These are phyloP conservation scores for Arremon aurantiirostris DNA, from an alignment of 2,797 vertebrate species.

Conservation along the genomic window DNA sequence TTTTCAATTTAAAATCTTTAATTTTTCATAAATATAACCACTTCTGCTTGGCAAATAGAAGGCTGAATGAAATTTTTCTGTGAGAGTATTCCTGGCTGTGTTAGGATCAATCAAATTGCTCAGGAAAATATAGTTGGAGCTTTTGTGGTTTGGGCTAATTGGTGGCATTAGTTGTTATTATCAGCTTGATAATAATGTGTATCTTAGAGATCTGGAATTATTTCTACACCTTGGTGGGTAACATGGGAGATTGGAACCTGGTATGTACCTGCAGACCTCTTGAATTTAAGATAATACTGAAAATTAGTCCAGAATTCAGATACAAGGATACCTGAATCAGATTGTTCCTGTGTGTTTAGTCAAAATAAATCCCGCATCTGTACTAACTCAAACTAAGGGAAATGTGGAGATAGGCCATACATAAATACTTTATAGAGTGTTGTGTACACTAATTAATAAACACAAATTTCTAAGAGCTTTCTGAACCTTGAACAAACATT, in stretches of 20 bases:
- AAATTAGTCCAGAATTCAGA: not conserved
- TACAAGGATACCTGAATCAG: not conserved
- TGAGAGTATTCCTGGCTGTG: not conserved
- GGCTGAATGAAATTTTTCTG: not conserved
- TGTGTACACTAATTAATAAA: slow-evolving; percentile 56
- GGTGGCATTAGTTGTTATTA: not conserved
- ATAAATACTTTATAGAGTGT: slow-evolving; percentile 32
- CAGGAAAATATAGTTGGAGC: not conserved
- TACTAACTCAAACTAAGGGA: not conserved
- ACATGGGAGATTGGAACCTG: not conserved
- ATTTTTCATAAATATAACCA: slow-evolving; percentile 37
- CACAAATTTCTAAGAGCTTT: slow-evolving; percentile 35
- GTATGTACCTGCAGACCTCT: not conserved
- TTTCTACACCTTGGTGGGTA: not conserved
- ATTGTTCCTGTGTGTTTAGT: not conserved
- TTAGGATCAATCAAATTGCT: not conserved
- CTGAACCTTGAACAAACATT: slow-evolving; percentile 35
- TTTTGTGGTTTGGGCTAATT: not conserved
- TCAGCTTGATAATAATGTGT: not conserved
- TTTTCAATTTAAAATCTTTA: slow-evolving; percentile 27
- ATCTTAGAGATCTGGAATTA: not conserved
- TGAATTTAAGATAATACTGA: not conserved
- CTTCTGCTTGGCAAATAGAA: slow-evolving; percentile 5
- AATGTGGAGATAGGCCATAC: not conserved
- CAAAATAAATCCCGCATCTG: not conserved